phyloP scores from a whole-genome alignment of 1,140 invertebrate genomes.

The Scaptodrosophila lebanonensis region DNA sequence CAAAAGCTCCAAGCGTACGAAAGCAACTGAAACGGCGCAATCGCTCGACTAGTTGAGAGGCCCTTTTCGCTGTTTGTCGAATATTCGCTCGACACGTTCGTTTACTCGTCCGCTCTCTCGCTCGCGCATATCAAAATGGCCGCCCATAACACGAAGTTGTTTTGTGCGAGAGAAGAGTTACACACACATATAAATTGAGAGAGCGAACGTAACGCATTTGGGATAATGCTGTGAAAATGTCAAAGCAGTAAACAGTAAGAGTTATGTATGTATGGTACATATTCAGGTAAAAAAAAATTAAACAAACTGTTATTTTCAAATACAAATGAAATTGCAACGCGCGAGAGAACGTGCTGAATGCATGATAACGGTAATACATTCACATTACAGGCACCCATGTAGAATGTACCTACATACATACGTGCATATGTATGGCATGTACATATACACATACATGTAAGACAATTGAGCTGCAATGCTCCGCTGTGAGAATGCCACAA shows the following conservation, averaged over 20 bases:
- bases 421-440: no score
- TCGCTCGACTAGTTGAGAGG: constrained; percentile 53
- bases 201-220: constrained; percentile 52
- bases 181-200: constrained; percentile 9
- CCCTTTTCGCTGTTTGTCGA: constrained; percentile 37
- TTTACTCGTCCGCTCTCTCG: constrained; percentile 38
- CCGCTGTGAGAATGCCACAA: constrained; percentile 60
- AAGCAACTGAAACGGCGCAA: constrained; percentile 68
- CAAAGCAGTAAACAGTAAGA: constrained; percentile 38
- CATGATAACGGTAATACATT: no score
- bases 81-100: constrained; percentile 48
- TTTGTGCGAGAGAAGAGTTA: constrained; percentile 21
- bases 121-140: constrained; percentile 35
- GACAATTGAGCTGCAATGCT: no score
- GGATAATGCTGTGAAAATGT: constrained; percentile 65
- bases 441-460: no score
- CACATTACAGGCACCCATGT: no score
- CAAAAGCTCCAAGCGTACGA: constrained; percentile 68
- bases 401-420: no score
- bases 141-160: constrained; percentile 53
- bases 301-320: constrained; percentile 14
- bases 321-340: no score
- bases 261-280: constrained; percentile 24
- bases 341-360: no score
- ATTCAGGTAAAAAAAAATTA: constrained; percentile 26